Conservation (phyloP, 2,888 invertebrate genomes). For the Cataglyphis livida region DNA sequence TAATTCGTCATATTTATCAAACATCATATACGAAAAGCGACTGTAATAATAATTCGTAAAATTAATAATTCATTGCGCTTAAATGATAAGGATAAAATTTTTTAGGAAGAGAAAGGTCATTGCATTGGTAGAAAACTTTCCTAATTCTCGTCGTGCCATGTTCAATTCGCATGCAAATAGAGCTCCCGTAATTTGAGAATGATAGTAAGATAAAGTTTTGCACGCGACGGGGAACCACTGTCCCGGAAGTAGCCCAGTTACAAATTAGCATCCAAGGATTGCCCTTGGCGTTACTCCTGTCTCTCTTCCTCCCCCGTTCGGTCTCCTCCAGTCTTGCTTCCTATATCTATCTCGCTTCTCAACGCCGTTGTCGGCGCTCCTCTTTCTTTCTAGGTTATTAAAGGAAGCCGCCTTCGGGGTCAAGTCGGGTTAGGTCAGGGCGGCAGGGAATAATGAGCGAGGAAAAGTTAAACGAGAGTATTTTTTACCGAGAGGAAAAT, state of each 20-base stretch:
- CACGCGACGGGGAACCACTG: constrained; percentile 81
- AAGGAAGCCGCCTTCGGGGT: constrained; percentile 83
- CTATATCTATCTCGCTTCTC: constrained; percentile 52
- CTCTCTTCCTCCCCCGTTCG: constrained; percentile 60
- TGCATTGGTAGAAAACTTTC: constrained; percentile 42
- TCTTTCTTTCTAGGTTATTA: constrained; percentile 82
- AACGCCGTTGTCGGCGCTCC: constrained; percentile 56
- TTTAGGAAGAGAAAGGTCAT: constrained; percentile 19
- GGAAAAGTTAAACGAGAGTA: constrained; percentile 84
- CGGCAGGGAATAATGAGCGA: constrained; percentile 83
- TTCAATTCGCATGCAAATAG: constrained; percentile 28
- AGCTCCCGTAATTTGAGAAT: constrained; percentile 58
- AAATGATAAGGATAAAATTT: constrained; percentile 50
- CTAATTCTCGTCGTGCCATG: constrained; percentile 40
- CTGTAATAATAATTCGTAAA: constrained; percentile 6
- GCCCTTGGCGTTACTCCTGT: constrained; percentile 82
- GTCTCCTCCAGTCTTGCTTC: constrained; percentile 56
- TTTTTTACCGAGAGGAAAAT: constrained; percentile 83
- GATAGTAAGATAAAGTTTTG: constrained; percentile 66
- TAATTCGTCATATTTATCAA: constrained; percentile 1
- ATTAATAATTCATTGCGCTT: constrained; percentile 18
- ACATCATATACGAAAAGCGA: not conserved
- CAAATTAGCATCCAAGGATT: constrained; percentile 84
- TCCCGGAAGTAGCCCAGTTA: constrained; percentile 84
- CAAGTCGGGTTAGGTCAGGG: constrained; percentile 84